phyloP scores from a whole-genome alignment of 1,140 invertebrate genomes.

The Kradibia gibbosae region DNA sequence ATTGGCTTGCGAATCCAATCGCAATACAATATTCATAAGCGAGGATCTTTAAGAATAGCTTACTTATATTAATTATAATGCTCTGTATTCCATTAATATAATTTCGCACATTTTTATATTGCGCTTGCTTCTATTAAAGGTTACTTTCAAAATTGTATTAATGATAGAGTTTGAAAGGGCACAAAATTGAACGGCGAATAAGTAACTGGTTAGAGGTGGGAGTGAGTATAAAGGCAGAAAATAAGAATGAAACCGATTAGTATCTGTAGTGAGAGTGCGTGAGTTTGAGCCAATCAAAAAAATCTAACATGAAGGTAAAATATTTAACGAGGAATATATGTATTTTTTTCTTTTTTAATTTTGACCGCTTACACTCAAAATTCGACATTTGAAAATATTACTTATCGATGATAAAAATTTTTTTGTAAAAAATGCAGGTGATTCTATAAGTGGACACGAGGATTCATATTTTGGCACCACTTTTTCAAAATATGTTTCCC shows the following conservation, averaged over 20 bases:
- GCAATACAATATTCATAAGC: no score
- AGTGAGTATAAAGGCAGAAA: conserved; percentile 68
- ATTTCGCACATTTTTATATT: neutral
- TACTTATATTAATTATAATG: neutral
- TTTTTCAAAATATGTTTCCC: no score
- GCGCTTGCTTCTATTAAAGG: neutral
- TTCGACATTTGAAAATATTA: no score
- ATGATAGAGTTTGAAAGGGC: neutral
- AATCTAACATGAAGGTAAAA: conserved; percentile 67
- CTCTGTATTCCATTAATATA: neutral
- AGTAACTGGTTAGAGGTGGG: conserved; percentile 60
- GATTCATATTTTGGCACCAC: no score
- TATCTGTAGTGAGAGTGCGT: conserved; percentile 72
- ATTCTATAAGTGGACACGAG: no score
- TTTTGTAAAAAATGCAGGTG: no score
- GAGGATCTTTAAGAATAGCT: no score
- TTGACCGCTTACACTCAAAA: neutral
- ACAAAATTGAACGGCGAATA: conserved; percentile 43
- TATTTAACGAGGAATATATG: neutral
- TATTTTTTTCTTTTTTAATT: neutral
- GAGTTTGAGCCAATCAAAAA: conserved; percentile 66
- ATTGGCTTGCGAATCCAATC: no score
- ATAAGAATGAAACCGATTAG: conserved; percentile 64
- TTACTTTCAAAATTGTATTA: neutral
- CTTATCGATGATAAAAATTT: no score